Evolutionary conservation across 2,113 vertebrate genomes (phyloP).

Genomic region (Fregata magnificens): DNA sequence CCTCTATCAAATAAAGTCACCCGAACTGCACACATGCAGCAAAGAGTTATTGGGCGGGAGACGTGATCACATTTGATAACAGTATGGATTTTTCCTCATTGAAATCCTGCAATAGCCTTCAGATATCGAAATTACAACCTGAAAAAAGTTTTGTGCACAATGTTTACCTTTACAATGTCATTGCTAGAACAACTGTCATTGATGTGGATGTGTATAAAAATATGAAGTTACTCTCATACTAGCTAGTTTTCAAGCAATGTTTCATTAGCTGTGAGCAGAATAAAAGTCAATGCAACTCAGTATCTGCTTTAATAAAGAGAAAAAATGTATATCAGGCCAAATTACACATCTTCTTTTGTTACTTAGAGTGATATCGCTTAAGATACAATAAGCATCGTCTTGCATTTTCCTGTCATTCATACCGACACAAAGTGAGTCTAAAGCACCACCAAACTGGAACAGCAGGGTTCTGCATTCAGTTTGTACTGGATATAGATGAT

Average conservation of each 20-base stretch:
- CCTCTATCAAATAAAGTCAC: neutral
- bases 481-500: neutral
- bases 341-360: neutral
- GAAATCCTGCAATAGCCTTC: neutral
- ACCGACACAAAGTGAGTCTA: neutral
- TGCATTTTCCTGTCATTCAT: neutral
- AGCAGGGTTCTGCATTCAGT: neutral
- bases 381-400: neutral
- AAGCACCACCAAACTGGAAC: neutral
- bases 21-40: neutral
- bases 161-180: neutral
- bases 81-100: neutral
- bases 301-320: neutral
- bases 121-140: neutral
- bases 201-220: neutral
- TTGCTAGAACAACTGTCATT: neutral
- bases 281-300: neutral
- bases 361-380: neutral
- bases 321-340: neutral
- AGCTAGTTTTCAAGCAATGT: neutral
- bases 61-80: neutral
- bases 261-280: neutral
- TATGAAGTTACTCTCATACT: neutral
- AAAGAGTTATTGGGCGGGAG: neutral
- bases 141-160: neutral